Base-by-base conservation (phyloP, 2,888 invertebrate species). In the Acanthosoma haemorrhoidale region DNA sequence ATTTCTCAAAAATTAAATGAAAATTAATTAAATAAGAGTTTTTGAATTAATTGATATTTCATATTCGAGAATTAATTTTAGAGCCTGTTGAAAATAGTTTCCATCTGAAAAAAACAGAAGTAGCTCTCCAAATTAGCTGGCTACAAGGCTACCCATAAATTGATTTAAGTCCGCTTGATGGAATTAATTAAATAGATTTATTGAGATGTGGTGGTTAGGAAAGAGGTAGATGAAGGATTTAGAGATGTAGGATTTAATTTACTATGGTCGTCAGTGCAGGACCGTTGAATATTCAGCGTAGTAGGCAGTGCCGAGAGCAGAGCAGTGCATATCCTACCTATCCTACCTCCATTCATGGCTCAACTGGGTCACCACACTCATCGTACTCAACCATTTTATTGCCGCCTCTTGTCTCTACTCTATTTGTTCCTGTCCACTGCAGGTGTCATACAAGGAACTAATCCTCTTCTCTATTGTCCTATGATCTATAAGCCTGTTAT, bases 131-230 rank as follows among this genome's bases (percentile, higher is more conserved):
- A 51, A 51, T 1, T 51, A n/a, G 8, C 5, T 9, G n/a, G 11
- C 3, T 4, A 51, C 29, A 25, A 29, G n/a, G n/a, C 51, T n/a
- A 13, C 29, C n/a, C 21, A 51, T 4, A n/a, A 51, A n/a, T 51
- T 13, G 21, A 51, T 25, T 51, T 6, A 25, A 5, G 25, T 21
- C 51, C 29, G 9, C 11, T 41, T 43, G 29, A 25, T 51, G 29
- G 25, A 51, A 51, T 25, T 51, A 51, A 51, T 51, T 51, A 51
- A n/a, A 29, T n/a, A n/a, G 51, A 51, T 51, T 51, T 51, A 51
- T 51, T 51, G n/a, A 5, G n/a, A 5, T 0, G 25, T 5, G 29
- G 21, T 51, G 51, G n/a, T 51, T 51, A 51, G 29, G 25, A 51
- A 51, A 51, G 51, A 51, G 51, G 13, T 51, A 8, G 51, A 25